Evolutionary conservation across 2,797 vertebrate genomes (phyloP).

Genomic region (Trematomus bernacchii): DNA sequence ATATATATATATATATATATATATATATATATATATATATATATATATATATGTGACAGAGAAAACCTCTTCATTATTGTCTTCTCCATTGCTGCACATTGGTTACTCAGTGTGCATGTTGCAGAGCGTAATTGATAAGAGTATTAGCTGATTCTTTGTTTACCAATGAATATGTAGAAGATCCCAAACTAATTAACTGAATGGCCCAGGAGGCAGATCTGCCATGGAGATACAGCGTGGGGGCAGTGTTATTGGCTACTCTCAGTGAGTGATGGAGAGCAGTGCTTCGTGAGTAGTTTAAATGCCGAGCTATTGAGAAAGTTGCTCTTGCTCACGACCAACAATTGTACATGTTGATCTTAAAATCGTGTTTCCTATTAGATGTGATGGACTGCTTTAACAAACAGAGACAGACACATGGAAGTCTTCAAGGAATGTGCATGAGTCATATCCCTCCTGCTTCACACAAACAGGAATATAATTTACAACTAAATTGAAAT

Average conservation of each 20-base stretch:
- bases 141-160: constrained; percentile 66
- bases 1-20: neutral
- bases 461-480: constrained; percentile 38
- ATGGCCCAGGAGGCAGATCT: constrained; percentile 67
- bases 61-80: constrained; percentile 33
- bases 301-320: constrained; percentile 51
- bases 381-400: constrained; percentile 37
- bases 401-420: constrained; percentile 22
- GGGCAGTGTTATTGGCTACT: constrained; percentile 58
- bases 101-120: constrained; percentile 19
- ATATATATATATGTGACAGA: neutral
- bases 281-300: constrained; percentile 65
- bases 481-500: constrained; percentile 34
- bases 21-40: no score
- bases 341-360: constrained; percentile 46
- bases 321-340: constrained; percentile 31
- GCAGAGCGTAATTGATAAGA: constrained; percentile 51
- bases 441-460: constrained; percentile 47
- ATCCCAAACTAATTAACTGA: constrained; percentile 76
- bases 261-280: constrained; percentile 55
- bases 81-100: constrained; percentile 40
- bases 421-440: constrained; percentile 19
- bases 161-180: constrained; percentile 69
- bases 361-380: constrained; percentile 18
- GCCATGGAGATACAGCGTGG: constrained; percentile 49